Conservation (phyloP, 2,113 vertebrate species). For the Zeus faber region DNA sequence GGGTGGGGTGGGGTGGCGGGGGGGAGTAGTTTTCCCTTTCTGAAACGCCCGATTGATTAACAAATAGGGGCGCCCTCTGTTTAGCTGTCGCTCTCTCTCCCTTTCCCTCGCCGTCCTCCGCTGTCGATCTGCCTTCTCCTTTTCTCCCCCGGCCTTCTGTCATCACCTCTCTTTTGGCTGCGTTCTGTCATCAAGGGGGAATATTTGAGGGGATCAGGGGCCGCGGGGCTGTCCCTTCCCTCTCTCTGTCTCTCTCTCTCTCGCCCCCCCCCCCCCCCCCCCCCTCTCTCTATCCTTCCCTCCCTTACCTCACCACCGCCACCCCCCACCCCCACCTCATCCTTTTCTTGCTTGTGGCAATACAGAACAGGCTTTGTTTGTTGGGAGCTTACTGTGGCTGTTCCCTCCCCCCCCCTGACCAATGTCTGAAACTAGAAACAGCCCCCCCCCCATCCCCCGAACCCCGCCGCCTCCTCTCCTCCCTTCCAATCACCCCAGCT, state of each 20-base stretch:
- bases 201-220: constrained; percentile 87
- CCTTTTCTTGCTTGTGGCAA: constrained; percentile 77
- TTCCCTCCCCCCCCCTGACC: constrained; percentile 46
- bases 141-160: constrained; percentile 62
- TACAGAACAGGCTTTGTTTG: constrained; percentile 90
- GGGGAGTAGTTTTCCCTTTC: constrained; percentile 76
- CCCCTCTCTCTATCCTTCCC: constrained; percentile 31
- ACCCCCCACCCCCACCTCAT: constrained; percentile 31
- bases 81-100: constrained; percentile 28
- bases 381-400: constrained; percentile 63
- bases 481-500: constrained; percentile 70
- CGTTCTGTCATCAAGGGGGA: constrained; percentile 91
- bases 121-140: constrained; percentile 64
- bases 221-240: constrained; percentile 73
- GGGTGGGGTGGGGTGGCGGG: too few relatives aligned
- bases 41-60: constrained; percentile 79
- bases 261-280: constrained; percentile 19
- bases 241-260: constrained; percentile 59
- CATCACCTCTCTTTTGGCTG: constrained; percentile 71
- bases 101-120: constrained; percentile 50
- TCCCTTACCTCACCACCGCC: constrained; percentile 11
- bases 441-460: constrained; percentile 59
- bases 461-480: constrained; percentile 57
- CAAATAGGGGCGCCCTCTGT: constrained; percentile 82
- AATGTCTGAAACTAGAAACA: too few relatives aligned